These are phyloP conservation scores for Spilosoma lubricipeda DNA, from an alignment of 2,888 invertebrate species.

Conservation along the genomic window DNA sequence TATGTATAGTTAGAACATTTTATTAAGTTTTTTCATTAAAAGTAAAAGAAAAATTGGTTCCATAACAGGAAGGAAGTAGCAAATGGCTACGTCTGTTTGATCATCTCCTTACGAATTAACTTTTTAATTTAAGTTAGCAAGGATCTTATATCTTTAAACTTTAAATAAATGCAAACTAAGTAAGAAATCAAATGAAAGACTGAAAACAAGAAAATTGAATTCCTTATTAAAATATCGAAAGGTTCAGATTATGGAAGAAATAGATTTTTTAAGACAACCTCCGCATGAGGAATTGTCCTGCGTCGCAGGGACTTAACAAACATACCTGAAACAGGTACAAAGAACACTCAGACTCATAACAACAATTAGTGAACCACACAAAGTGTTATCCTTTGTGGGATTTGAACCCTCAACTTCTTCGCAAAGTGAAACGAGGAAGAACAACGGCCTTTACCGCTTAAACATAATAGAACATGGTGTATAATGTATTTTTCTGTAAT, in stretches of 20 bases:
- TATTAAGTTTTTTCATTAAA: not conserved
- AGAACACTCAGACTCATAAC: too few species aligned
- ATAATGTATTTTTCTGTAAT: too few species aligned
- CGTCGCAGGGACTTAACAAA: too few species aligned
- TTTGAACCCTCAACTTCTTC: too few species aligned
- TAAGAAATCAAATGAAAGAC: not conserved
- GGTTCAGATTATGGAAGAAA: not conserved
- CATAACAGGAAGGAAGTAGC: not conserved
- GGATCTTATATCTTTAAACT: not conserved
- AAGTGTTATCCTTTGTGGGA: too few species aligned
- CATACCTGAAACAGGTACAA: too few species aligned
- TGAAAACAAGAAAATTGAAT: not conserved
- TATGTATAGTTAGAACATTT: not conserved
- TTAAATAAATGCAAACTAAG: not conserved
- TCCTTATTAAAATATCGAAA: not conserved
- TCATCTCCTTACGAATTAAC: not conserved
- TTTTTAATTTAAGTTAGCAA: slow-evolving; percentile 1
- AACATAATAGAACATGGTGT: too few species aligned
- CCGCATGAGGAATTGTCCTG: too few species aligned
- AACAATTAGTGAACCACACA: too few species aligned
- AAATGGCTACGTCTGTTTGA: not conserved
- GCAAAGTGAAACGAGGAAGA: too few species aligned
- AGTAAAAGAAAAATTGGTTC: not conserved
- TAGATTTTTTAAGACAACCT: too few species aligned
- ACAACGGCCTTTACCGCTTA: too few species aligned